Percentiles rank a stretch among this genome's conserved stretches.
Evolutionary conservation across 1,140 invertebrate genomes (phyloP).

Genomic region (Atta colombica): DNA sequence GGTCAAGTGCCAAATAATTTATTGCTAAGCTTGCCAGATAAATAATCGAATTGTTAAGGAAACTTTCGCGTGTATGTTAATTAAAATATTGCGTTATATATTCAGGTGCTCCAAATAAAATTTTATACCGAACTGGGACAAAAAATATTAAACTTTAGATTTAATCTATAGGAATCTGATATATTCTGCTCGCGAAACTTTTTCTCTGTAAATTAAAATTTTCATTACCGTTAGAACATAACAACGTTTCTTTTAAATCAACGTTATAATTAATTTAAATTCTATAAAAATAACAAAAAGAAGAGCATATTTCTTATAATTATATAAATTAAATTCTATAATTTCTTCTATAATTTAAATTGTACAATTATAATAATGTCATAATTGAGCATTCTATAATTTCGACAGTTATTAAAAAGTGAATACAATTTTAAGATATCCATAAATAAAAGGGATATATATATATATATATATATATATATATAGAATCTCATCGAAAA

Average conservation of each 20-base stretch:
- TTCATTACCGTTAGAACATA: not conserved
- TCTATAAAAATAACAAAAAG: too few relatives aligned
- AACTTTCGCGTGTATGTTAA: conserved; percentile 32
- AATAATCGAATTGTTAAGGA: conserved; percentile 48
- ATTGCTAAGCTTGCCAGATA: conserved; percentile 63
- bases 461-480: not conserved
- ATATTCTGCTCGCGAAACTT: not conserved
- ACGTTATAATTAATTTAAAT: too few relatives aligned
- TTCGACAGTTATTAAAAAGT: not conserved
- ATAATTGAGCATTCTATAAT: not conserved
- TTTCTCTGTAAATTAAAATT: not conserved
- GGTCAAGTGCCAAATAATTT: conserved; percentile 75
- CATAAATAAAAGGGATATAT: conserved; percentile 1
- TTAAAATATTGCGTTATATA: conserved; percentile 42
- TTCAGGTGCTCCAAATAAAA: conserved; percentile 49
- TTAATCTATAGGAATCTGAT: conserved; percentile 47
- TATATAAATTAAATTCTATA: too few relatives aligned
- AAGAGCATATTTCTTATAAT: too few relatives aligned
- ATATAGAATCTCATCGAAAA: not conserved
- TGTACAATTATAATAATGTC: not conserved
- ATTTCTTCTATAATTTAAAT: not conserved
- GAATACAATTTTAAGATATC: not conserved
- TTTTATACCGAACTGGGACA: conserved; percentile 66
- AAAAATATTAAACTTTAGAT: conserved; percentile 43
- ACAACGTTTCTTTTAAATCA: not conserved